Percentiles rank a stretch among this genome's conserved stretches.
These are phyloP conservation scores for Prosapia bicincta DNA, from an alignment of 2,888 invertebrate genomes.

Conservation along the genomic window DNA sequence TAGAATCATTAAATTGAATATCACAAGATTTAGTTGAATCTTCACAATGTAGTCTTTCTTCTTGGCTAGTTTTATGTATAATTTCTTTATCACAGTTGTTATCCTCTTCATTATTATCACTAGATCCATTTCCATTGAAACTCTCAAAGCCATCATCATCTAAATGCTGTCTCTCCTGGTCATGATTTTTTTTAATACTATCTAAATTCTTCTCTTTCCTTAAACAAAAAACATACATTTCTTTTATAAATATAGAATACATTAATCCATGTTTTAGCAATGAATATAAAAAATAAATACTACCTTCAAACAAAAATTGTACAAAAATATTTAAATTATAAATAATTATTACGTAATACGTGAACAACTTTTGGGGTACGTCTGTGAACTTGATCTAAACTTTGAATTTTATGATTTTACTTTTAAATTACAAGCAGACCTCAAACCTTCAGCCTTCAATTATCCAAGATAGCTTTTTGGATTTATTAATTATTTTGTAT, in stretches of 20 bases:
- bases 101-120: conserved; percentile 57
- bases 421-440: too few relatives aligned
- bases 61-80: not conserved
- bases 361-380: too few relatives aligned
- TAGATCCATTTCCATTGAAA: conserved; percentile 75
- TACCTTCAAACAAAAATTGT: too few relatives aligned
- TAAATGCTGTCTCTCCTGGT: conserved; percentile 33
- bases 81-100: conserved; percentile 7
- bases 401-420: too few relatives aligned
- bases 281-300: too few relatives aligned
- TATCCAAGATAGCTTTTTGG: too few relatives aligned
- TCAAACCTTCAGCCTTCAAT: too few relatives aligned
- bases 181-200: not conserved
- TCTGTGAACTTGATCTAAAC: too few relatives aligned
- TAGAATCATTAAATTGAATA: not conserved
- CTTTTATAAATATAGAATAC: not conserved
- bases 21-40: not conserved
- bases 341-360: too few relatives aligned
- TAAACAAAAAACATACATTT: not conserved
- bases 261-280: too few relatives aligned
- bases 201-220: not conserved
- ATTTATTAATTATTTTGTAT: too few relatives aligned
- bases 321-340: too few relatives aligned
- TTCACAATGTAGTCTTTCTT: not conserved
- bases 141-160: conserved; percentile 85